phyloP scores from a whole-genome alignment of 2,888 invertebrate species.

The Rhopalosiphum nymphaeae region DNA sequence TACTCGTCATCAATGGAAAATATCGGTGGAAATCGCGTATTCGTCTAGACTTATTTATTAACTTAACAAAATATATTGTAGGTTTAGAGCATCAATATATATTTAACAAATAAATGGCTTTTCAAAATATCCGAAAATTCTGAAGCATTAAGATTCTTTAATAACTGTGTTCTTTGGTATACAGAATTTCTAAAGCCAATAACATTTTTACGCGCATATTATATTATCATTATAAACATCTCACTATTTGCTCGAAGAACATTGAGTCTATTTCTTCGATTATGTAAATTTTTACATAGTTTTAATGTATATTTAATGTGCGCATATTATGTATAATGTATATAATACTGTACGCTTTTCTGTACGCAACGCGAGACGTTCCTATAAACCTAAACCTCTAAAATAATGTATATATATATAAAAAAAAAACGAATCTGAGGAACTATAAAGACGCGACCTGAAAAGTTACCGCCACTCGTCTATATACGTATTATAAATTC shows the following conservation, averaged over 20 bases:
- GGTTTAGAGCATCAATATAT: neutral
- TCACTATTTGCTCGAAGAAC: neutral
- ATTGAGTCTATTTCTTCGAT: neutral
- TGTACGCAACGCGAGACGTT: neutral
- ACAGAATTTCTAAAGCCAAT: neutral
- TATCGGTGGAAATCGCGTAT: neutral
- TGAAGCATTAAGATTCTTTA: neutral
- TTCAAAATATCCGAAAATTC: neutral
- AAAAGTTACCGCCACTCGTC: neutral
- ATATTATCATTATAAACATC: neutral
- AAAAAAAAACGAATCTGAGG: neutral
- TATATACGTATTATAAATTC: neutral
- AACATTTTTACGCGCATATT: neutral
- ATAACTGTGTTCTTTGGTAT: neutral
- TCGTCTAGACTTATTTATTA: neutral
- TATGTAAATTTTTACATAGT: neutral
- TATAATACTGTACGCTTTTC: neutral
- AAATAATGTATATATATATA: neutral
- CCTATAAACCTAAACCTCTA: neutral
- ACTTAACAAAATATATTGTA: neutral
- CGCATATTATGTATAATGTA: neutral
- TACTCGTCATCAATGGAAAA: neutral
- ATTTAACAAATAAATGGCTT: neutral
- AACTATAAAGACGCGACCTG: neutral
- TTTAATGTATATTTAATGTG: neutral